These are phyloP conservation scores for Rhyacophila brunnea DNA, from an alignment of 1,140 invertebrate species.

Conservation along the genomic window DNA sequence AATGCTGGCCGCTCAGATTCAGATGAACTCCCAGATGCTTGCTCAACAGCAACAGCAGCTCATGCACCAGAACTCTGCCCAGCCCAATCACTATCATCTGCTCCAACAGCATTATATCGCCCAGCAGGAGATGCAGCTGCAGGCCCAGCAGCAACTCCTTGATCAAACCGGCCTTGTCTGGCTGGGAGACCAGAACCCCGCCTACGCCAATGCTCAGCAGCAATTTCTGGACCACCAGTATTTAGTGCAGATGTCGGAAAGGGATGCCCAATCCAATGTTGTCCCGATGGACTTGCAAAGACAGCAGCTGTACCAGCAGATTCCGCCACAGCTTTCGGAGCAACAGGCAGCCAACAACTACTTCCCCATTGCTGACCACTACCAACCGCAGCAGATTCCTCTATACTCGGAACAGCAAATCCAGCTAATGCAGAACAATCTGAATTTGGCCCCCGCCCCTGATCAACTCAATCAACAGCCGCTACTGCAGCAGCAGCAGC, in stretches of 20 bases:
- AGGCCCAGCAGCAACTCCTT: slow-evolving; percentile 48
- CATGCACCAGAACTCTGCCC: slow-evolving; percentile 53
- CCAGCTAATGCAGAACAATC: slow-evolving; percentile 4
- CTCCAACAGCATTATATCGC: slow-evolving; percentile 46
- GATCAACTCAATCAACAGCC: slow-evolving; percentile 17
- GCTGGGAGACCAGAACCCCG: slow-evolving; percentile 35
- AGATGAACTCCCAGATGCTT: slow-evolving; percentile 48
- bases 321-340: slow-evolving; percentile 20
- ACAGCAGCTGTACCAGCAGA: slow-evolving; percentile 37
- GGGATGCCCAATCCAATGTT: slow-evolving; percentile 29
- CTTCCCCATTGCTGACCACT: background rate
- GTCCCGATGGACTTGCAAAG: slow-evolving; percentile 33
- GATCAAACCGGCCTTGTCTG: slow-evolving; percentile 48
- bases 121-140: slow-evolving; percentile 50
- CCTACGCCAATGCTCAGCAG: slow-evolving; percentile 30
- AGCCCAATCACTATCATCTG: slow-evolving; percentile 49
- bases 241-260: slow-evolving; percentile 25
- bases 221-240: slow-evolving; percentile 37
- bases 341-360: slow-evolving; percentile 11
- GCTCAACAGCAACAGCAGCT: slow-evolving; percentile 49
- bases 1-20: slow-evolving; percentile 49
- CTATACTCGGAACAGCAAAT: slow-evolving; percentile 9
- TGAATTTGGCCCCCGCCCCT: too few relatives aligned
- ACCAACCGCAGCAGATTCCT: background rate
- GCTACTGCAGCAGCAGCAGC: slow-evolving; percentile 27